Percentiles rank a stretch among this genome's conserved stretches.
phyloP scores from a whole-genome alignment of 37 sponge, comb jelly and placozoan species.

The Cladorhizidae sp. region DNA sequence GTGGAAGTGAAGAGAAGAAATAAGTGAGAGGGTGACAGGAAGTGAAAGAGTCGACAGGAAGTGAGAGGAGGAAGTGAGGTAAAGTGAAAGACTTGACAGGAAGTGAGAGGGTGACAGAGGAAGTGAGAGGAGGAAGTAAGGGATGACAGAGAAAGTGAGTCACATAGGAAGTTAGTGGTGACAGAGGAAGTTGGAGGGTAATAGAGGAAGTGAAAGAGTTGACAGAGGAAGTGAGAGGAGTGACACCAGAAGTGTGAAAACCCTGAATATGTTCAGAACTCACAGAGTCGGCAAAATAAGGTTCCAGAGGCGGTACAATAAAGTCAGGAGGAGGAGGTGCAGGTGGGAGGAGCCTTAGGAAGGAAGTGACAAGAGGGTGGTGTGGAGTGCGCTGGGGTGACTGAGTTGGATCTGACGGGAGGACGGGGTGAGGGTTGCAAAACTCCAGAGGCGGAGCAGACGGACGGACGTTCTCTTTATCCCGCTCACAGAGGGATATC shows the following conservation, averaged over 20 bases:
- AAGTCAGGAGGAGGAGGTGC: constrained; percentile 61
- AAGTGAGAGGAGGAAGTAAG: background rate
- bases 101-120: too few species aligned
- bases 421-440: background rate
- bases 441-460: constrained; percentile 5
- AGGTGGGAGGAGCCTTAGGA: background rate
- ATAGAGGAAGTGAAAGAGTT: background rate
- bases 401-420: background rate
- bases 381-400: background rate
- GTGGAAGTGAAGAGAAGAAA: too few species aligned
- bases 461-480: constrained; percentile 20
- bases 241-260: background rate
- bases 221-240: background rate
- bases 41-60: too few species aligned
- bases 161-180: too few species aligned
- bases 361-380: background rate
- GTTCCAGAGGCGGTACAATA: constrained; percentile 52
- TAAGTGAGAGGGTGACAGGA: too few species aligned
- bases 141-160: background rate
- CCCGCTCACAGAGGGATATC: constrained; percentile 32
- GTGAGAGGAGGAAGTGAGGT: too few species aligned
- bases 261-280: constrained; percentile 13
- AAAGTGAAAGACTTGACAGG: too few species aligned
- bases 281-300: constrained; percentile 23
- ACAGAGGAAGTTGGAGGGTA: background rate